A percentile compares a stretch with the other conserved stretches of the same genome.
Conservation (phyloP, 2,888 invertebrate genomes). For the Protophormia terraenovae region DNA sequence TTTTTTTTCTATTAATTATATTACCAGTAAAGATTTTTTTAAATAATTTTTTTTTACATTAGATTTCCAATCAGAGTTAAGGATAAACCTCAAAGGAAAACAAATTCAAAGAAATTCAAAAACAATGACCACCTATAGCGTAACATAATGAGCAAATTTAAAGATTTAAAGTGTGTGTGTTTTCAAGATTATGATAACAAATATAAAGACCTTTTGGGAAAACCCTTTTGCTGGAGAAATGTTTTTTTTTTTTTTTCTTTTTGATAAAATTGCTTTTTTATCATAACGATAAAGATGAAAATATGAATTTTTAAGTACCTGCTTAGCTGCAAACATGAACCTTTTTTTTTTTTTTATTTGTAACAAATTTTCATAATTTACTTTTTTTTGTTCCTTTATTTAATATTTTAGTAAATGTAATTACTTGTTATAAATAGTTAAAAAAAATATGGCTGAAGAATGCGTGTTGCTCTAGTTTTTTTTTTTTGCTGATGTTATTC, state of each 20-base stretch:
- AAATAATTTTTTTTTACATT: background rate
- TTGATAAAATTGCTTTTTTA: background rate
- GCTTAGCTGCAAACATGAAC: background rate
- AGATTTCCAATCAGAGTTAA: background rate
- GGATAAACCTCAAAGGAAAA: background rate
- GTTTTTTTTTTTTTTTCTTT: background rate
- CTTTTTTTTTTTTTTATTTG: background rate
- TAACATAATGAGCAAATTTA: background rate
- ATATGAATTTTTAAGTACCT: background rate
- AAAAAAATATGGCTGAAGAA: background rate
- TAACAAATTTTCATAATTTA: background rate
- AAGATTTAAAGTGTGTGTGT: background rate
- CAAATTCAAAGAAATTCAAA: background rate
- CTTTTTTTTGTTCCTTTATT: background rate
- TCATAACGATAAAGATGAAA: background rate
- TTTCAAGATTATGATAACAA: background rate
- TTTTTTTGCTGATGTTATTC: background rate
- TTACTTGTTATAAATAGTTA: background rate
- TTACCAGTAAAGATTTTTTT: no score
- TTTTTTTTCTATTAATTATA: no score
- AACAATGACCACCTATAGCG: background rate
- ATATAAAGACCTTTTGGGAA: background rate
- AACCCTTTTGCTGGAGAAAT: background rate
- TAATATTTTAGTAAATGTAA: conserved; percentile 9
- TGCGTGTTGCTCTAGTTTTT: conserved; percentile 45